Percentiles rank a stretch among this genome's conserved stretches.
These are phyloP conservation scores for Aotus griseimembra DNA, from an alignment of 2,797 vertebrate species.

Conservation along the genomic window DNA sequence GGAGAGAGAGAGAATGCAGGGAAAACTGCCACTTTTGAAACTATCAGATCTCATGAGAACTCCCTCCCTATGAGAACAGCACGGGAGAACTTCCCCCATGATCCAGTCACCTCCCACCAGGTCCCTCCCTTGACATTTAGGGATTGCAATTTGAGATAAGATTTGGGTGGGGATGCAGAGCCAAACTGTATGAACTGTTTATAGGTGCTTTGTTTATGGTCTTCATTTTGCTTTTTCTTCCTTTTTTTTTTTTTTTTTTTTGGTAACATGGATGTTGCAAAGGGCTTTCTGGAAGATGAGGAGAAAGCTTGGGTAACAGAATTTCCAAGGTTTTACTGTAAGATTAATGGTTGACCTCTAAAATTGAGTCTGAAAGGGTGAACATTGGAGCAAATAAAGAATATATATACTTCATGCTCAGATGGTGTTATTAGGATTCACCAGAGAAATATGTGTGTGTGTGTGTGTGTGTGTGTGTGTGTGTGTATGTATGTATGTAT, in stretches of 20 bases:
- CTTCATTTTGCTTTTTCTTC: background rate
- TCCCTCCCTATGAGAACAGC: background rate
- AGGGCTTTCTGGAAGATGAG: background rate
- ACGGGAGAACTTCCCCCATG: background rate
- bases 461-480: background rate
- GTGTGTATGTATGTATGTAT: background rate
- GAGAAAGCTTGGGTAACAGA: background rate
- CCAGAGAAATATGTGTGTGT: background rate
- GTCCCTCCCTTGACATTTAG: background rate
- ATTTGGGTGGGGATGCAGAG: background rate
- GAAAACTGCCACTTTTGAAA: background rate
- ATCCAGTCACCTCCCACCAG: background rate
- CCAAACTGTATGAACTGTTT: background rate
- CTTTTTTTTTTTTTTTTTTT: background rate
- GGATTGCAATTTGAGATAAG: background rate
- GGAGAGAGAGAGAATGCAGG: background rate
- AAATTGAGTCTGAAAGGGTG: background rate
- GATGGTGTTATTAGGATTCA: background rate
- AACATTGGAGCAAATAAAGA: background rate
- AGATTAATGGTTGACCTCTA: background rate
- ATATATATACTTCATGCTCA: background rate
- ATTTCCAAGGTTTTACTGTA: slow-evolving; percentile 31
- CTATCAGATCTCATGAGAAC: background rate
- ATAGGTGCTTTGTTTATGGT: background rate
- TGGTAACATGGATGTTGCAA: background rate